Evolutionary conservation across 2,888 invertebrate species (phyloP), one percentile per base, ranked within the genome.

Genomic region (Psylliodes chrysocephalus): DNA sequence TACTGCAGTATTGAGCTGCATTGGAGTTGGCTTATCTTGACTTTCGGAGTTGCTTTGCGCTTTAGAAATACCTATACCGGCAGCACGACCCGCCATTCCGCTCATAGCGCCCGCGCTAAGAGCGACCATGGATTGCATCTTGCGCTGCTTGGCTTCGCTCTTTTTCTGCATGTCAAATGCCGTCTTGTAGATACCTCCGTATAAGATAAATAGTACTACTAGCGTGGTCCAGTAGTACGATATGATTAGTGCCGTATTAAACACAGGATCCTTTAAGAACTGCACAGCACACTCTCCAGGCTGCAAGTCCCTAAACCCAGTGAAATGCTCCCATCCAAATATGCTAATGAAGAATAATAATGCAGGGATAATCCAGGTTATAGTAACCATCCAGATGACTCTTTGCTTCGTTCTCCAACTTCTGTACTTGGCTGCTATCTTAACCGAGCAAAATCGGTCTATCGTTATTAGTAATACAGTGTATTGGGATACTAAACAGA

Each of bases 321-420:
- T 93, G 78, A 98, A 98, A 81, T 96, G 96, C 79, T 98, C 98
- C 97, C 98, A 99, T 42, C 98, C 98, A 79, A 99, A 97, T 72
- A 99, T 98, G 68, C 96, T 96, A 71, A 96, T 95, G 83, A 98
- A 98, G 84, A 99, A 99, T 7, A 99, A 85, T 62, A 97, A 84
- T 0, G 96, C 94, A 47, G 99, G 99, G 73, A 99, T 92, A 57
- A 97, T 93, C 98, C 98, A 98, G 0, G 96, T 97, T 44, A 96
- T 91, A 2, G 94, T 92, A 1, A 98, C 95, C 95, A 98, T 96
- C 88, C 93, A 93, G 66, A 96, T 90, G 10, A 98, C 97, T 73
- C 94, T 89, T 68, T 91, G 91, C 78, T 96, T 95, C 2, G 98
- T 97, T 56, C 98, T 87, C 99, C 99, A 99, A 75, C 94, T 92